These are phyloP conservation scores for Drosophila neonasuta DNA, from an alignment of 2,888 invertebrate genomes.

Conservation along the genomic window DNA sequence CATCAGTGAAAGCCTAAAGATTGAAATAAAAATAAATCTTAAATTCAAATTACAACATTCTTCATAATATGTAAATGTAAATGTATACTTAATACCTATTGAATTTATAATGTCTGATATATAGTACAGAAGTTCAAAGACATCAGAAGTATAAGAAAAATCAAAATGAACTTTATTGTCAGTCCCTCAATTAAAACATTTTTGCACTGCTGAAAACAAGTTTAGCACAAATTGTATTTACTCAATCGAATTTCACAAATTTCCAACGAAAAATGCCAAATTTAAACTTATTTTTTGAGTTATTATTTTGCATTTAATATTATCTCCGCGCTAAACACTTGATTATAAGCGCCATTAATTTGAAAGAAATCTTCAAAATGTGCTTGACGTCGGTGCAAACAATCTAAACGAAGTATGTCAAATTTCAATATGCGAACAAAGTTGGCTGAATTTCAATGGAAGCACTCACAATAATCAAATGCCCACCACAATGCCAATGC, in stretches of 20 bases:
- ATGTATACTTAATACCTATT: too few species aligned
- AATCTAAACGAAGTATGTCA: conserved; percentile 1
- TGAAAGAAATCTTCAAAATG: conserved; percentile 6
- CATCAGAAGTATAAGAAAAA: too few species aligned
- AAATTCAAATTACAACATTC: too few species aligned
- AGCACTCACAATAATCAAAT: background rate
- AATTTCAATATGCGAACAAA: background rate
- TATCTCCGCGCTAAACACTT: background rate
- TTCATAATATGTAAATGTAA: too few species aligned
- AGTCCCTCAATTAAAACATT: too few species aligned
- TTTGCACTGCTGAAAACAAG: too few species aligned
- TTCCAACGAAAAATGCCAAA: background rate
- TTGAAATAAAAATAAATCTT: too few species aligned
- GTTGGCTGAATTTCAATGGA: background rate
- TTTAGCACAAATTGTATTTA: too few species aligned
- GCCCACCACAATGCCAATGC: conserved; percentile 8
- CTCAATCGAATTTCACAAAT: background rate
- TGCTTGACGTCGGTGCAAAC: conserved; percentile 14
- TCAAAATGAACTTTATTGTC: too few species aligned
- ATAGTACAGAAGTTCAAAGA: too few species aligned
- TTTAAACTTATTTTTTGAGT: background rate
- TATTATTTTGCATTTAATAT: background rate
- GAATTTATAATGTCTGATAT: too few species aligned
- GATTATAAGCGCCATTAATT: background rate
- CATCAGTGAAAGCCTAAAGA: too few species aligned